Evolutionary conservation across 1,140 invertebrate genomes (phyloP).

Genomic region (Pectinophora gossypiella): DNA sequence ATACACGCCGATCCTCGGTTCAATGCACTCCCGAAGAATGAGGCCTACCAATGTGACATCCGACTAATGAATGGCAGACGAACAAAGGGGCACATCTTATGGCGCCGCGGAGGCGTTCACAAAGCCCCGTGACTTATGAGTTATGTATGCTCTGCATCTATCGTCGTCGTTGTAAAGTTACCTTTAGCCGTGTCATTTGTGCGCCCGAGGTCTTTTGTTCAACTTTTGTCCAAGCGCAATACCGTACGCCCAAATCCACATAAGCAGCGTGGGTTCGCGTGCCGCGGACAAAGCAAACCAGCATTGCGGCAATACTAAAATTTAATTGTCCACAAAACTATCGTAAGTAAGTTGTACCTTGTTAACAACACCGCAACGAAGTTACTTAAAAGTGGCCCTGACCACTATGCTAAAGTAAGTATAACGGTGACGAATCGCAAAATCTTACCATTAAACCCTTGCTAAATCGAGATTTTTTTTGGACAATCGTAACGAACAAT

Average conservation of each 20-base stretch:
- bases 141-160: conserved; percentile 6
- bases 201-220: not conserved
- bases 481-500: not conserved
- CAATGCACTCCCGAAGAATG: conserved; percentile 61
- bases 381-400: conserved; percentile 11
- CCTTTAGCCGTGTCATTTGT: not conserved
- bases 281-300: not conserved
- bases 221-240: not conserved
- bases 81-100: conserved; percentile 48
- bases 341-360: no score
- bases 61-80: conserved; percentile 63
- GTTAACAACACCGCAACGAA: conserved; percentile 1
- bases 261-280: not conserved
- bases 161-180: not conserved
- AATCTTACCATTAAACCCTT: not conserved
- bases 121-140: conserved; percentile 17
- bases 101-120: conserved; percentile 28
- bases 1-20: conserved; percentile 47
- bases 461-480: not conserved
- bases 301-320: not conserved
- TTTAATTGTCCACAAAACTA: no score
- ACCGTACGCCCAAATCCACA: not conserved
- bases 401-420: conserved; percentile 10
- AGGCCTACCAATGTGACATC: conserved; percentile 51
- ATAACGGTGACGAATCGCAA: conserved; percentile 2